Evolutionary conservation across 1,140 invertebrate species (phyloP).

Genomic region (Aphis craccivora): DNA sequence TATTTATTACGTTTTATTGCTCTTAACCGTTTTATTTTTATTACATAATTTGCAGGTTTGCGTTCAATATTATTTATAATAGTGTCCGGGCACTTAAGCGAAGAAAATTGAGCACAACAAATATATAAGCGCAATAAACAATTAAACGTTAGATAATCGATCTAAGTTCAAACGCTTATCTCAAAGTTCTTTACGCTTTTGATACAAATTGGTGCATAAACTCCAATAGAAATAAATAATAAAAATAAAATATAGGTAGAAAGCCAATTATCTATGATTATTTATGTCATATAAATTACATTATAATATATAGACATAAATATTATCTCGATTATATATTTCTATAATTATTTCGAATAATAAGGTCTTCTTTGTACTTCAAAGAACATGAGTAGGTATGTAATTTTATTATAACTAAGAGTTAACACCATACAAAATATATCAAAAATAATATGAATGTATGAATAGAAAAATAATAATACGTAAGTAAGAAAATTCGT

Average conservation of each 20-base stretch:
- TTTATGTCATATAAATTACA: not conserved
- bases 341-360: not conserved
- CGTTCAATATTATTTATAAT: not conserved
- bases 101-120: not conserved
- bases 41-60: not conserved
- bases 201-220: not conserved
- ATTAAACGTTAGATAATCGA: not conserved
- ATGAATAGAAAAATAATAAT: not conserved
- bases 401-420: no score
- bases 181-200: not conserved
- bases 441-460: not conserved
- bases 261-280: not conserved
- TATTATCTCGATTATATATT: not conserved
- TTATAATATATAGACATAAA: not conserved
- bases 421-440: not conserved
- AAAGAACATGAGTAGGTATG: no score
- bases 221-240: not conserved
- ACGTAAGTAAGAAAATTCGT: not conserved
- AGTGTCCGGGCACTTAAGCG: not conserved
- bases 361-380: not conserved
- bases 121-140: not conserved
- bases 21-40: slow-evolving; percentile 11
- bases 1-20: slow-evolving; percentile 20
- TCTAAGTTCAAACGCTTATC: not conserved
- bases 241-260: not conserved